Percentiles rank a stretch among this genome's conserved stretches.
Evolutionary conservation across 2,113 vertebrate genomes (phyloP).

Genomic region (Stegastes partitus): DNA sequence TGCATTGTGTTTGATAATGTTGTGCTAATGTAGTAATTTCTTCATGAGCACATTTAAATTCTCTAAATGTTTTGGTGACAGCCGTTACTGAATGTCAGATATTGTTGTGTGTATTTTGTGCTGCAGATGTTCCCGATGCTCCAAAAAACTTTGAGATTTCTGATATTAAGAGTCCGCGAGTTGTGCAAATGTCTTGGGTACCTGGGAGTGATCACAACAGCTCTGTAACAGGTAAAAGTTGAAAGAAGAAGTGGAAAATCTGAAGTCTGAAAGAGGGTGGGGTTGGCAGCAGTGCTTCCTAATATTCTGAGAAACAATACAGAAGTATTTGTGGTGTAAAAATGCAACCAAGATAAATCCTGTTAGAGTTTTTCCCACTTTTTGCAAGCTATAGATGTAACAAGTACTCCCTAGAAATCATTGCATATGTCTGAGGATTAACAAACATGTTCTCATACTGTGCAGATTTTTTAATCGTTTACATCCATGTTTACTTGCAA

Average conservation of each 20-base stretch:
- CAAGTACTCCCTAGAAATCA: too few species aligned
- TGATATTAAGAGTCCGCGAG: constrained; percentile 79
- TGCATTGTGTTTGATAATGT: neutral
- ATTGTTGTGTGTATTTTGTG: constrained; percentile 11
- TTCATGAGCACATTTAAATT: neutral
- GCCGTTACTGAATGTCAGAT: neutral
- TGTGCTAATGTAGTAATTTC: neutral
- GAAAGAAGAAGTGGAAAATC: neutral
- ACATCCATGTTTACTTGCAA: neutral
- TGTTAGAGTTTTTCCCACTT: too few species aligned
- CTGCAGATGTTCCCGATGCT: constrained; percentile 90
- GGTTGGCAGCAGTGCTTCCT: neutral
- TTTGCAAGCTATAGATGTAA: too few species aligned
- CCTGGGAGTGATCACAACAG: constrained; percentile 90
- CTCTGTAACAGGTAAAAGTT: constrained; percentile 87
- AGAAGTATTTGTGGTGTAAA: too few species aligned
- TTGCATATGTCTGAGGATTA: too few species aligned
- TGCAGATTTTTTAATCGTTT: too few species aligned
- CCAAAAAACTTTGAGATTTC: constrained; percentile 86
- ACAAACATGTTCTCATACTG: too few species aligned
- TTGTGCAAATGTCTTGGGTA: constrained; percentile 89
- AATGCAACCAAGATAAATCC: too few species aligned
- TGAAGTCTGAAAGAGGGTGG: neutral
- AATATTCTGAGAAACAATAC: neutral
- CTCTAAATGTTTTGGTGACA: neutral